Conservation (phyloP, 2,797 vertebrate species). For the Hydrophis major region DNA sequence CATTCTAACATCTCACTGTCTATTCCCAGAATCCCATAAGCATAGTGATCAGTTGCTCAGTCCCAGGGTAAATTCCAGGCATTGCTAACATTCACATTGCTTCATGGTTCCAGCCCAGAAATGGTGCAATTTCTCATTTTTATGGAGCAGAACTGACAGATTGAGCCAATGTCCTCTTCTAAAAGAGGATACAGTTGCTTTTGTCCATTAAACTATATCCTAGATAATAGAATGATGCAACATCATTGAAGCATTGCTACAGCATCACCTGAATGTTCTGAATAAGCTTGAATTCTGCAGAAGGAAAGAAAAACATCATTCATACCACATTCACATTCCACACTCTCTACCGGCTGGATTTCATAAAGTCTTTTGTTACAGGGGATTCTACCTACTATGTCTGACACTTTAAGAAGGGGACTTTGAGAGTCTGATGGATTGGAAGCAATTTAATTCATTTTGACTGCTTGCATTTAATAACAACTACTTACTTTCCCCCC, state of each 20-base stretch:
- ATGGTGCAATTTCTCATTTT: constrained; percentile 21
- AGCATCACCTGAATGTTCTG: not conserved
- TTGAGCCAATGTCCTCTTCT: constrained; percentile 10
- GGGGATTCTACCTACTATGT: not conserved
- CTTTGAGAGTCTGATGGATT: not conserved
- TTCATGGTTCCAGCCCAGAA: constrained; percentile 2
- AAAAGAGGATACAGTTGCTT: constrained; percentile 10
- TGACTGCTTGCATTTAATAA: not conserved
- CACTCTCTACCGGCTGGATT: not conserved
- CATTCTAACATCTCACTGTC: not conserved
- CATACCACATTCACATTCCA: not conserved
- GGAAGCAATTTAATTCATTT: not conserved
- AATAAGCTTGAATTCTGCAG: constrained; percentile 20
- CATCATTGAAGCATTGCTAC: not conserved
- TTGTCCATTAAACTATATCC: constrained; percentile 17
- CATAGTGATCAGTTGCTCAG: constrained; percentile 11
- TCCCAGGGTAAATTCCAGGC: not conserved
- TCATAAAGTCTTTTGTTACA: not conserved
- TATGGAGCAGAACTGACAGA: constrained; percentile 23
- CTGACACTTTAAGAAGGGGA: not conserved
- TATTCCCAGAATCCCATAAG: not conserved
- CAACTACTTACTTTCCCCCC: not conserved
- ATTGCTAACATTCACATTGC: not conserved
- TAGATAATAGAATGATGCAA: constrained; percentile 11
- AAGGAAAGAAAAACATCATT: not conserved